Evolutionary conservation across 2,888 invertebrate genomes (phyloP), one percentile per base, ranked within the genome.

Genomic region (Graphium colonna): DNA sequence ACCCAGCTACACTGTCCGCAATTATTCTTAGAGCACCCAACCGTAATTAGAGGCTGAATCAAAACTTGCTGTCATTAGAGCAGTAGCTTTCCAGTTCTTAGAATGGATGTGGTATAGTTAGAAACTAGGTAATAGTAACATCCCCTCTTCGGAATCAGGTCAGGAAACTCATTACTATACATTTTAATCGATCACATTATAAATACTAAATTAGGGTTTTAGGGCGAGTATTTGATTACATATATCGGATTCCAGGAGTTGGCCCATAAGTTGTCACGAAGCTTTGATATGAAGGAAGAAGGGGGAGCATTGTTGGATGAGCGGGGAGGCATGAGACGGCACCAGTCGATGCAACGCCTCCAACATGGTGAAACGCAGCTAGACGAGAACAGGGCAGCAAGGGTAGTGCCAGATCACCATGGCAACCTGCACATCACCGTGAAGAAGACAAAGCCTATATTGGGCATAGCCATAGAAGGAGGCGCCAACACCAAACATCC

Each of bases 391-490:
- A 84, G 80, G 59, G 89, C 75, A 3, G 89, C 94, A 65, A 90
- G 93, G 68, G 95, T 96, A 64, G 94, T 95, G 69, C 91, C 94
- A 68, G 96, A 96, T 86, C 94, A 95, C 82, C 95, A 95, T 84
- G 96, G 96, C 65, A 96, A 96, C 86, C 92, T 97, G 71, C 92
- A 96, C 79, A 95, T 97, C 70, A 94, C 95, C 64, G 96, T 98
- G 64, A 95, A 95, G 85, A 98, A 98, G 90, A 96, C 95, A 51
- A 97, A 97, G 86, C 96, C 97, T 45, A 96, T 97, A 72, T 92
- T 98, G 69, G 98, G 98, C 64, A 97, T 98, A 73, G 98, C 98
- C 60, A 98, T 98, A 72, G 98, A 98, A 90, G 98, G 98, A 58
- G 98, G 98, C 59, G 96, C 96, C 69, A 97, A 98, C 83, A 98